Conservation (phyloP, 2,797 vertebrate genomes). For the Benthosema pterotum region DNA sequence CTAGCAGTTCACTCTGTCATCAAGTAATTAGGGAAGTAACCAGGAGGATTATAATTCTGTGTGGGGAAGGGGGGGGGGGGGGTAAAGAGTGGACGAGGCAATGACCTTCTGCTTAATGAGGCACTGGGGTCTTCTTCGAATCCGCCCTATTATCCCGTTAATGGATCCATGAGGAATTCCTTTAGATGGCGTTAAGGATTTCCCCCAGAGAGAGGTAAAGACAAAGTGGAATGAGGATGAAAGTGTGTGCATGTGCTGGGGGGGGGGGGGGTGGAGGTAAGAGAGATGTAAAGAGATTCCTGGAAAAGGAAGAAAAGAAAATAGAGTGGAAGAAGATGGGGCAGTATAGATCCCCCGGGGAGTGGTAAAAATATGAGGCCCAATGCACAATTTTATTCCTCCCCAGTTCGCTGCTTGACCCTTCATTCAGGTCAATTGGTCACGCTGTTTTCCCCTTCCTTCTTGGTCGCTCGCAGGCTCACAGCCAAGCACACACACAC, state of each 20-base stretch:
- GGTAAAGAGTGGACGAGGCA: conserved; percentile 54
- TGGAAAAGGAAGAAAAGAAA: no score
- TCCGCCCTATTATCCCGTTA: conserved; percentile 58
- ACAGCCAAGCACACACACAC: no score
- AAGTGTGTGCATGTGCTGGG: neutral
- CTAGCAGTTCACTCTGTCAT: conserved; percentile 2
- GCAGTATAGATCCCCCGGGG: no score
- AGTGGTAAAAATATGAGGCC: conserved; percentile 14
- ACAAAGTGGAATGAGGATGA: conserved; percentile 1
- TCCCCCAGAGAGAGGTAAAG: conserved; percentile 50
- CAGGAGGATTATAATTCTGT: conserved; percentile 29
- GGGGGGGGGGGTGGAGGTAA: neutral
- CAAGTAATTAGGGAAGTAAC: conserved; percentile 22
- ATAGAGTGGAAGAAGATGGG: no score
- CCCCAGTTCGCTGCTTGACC: conserved; percentile 34
- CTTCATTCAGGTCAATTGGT: conserved; percentile 60
- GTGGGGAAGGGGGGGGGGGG: conserved; percentile 24
- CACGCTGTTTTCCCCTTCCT: conserved; percentile 42
- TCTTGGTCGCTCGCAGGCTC: conserved; percentile 15
- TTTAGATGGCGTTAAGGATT: conserved; percentile 63
- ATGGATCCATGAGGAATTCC: conserved; percentile 67
- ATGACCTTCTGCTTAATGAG: conserved; percentile 63
- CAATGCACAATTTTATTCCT: conserved; percentile 18
- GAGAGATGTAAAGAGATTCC: conserved; percentile 10
- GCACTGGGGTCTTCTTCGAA: conserved; percentile 39